Base-by-base conservation (phyloP, 2,797 vertebrate genomes). In the Zenarchopterus dispar region DNA sequence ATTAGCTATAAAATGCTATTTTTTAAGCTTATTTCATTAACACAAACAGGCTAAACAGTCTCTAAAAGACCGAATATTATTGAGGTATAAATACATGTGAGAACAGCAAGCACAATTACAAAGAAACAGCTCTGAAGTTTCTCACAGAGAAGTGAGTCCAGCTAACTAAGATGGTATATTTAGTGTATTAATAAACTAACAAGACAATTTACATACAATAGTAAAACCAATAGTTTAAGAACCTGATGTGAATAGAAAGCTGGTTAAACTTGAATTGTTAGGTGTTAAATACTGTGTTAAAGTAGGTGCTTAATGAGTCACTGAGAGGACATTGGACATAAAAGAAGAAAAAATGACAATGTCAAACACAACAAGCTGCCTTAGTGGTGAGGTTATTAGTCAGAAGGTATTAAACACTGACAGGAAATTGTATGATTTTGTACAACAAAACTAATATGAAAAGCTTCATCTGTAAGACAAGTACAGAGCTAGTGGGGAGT, bases 231-330 rank as follows among this genome's bases (percentile, higher is more conserved):
- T 26, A 26, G 24, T 26, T 36, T 11, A 13, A 11, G 22, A 15
- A 10, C 11, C 36, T 1, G 7, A 3, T 15, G 33, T 41, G 21
- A 8, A 59, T 26, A 47, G 11, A 2, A 8, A 57, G 5, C 44
- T 16, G 67, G 10, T 28, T 36, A 31, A 28, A 51, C 22, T 62
- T 45, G 16, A 33, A 15, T 46, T 58, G 9, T 75, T 48, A 13
- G 1, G 2, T 28, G 11, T 53, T 43, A 45, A 75, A 77, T 68
- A 73, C 62, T 57, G 48, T 31, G 57, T 28, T 72, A 60, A 39
- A 28, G 9, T 45, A 52, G 24, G 26, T 56, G 36, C 16, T 19
- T 50, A n/a, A n/a, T 55, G 42, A 51, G 6, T 61, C 39, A 13
- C 9, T 46, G 24, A 28, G 17, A n/a, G 2, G 16, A 39, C 6